phyloP scores from a whole-genome alignment of 2,888 invertebrate genomes.

The Aleiodes alternator region DNA sequence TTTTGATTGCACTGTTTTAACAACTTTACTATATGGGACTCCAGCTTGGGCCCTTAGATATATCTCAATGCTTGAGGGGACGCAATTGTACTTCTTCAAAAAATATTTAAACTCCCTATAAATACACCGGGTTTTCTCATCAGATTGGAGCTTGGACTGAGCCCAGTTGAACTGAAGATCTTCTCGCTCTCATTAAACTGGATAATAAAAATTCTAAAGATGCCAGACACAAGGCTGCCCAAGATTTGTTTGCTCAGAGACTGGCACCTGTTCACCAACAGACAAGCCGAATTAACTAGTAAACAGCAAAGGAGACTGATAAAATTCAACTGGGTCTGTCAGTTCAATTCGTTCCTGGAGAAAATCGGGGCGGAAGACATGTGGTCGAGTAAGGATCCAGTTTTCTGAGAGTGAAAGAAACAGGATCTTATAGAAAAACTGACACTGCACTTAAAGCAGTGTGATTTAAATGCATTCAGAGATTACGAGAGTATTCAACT shows the following conservation, averaged over 20 bases:
- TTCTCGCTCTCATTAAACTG: conserved; percentile 30
- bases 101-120: conserved; percentile 27
- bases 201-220: conserved; percentile 36
- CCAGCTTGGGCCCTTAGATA: conserved; percentile 47
- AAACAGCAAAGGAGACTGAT: neutral
- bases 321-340: conserved; percentile 32
- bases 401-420: neutral
- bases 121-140: conserved; percentile 35
- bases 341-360: conserved; percentile 15
- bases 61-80: conserved; percentile 32
- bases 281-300: neutral
- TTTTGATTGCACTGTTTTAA: conserved; percentile 33
- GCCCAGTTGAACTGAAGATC: conserved; percentile 16
- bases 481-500: neutral
- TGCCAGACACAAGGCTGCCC: conserved; percentile 18
- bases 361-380: conserved; percentile 31
- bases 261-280: neutral
- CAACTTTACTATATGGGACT: conserved; percentile 35
- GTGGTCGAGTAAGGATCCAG: neutral
- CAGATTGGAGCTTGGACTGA: conserved; percentile 31
- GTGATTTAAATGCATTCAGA: neutral
- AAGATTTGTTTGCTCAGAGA: conserved; percentile 36
- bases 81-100: conserved; percentile 45
- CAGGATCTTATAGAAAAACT: neutral
- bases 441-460: neutral